Evolutionary conservation across 2,113 vertebrate genomes (phyloP).

Genomic region (Myrmecobius fasciatus): DNA sequence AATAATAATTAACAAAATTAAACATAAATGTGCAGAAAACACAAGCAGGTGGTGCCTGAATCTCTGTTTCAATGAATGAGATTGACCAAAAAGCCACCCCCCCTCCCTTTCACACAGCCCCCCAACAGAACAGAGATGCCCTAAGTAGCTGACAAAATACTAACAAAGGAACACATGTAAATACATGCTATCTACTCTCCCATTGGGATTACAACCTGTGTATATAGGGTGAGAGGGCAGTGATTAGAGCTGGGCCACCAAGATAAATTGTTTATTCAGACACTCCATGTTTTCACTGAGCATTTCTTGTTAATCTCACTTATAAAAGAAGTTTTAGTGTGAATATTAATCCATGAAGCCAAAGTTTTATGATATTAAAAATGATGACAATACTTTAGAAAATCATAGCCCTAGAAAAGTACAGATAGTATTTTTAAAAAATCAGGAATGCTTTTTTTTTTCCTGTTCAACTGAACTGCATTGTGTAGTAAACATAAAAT

Average conservation of each 20-base stretch:
- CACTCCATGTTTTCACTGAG: slow-evolving; percentile 72
- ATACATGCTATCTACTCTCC: slow-evolving; percentile 89
- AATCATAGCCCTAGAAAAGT: slow-evolving; percentile 1
- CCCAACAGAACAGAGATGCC: slow-evolving; percentile 82
- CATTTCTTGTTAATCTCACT: slow-evolving; percentile 77
- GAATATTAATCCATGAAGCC: slow-evolving; percentile 68
- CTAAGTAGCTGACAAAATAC: slow-evolving; percentile 88
- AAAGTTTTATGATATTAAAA: slow-evolving; percentile 58
- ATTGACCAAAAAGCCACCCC: slow-evolving; percentile 77
- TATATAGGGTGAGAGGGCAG: slow-evolving; percentile 87
- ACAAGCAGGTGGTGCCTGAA: slow-evolving; percentile 78
- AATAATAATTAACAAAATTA: slow-evolving; percentile 87
- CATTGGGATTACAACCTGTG: slow-evolving; percentile 90
- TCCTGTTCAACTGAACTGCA: slow-evolving; percentile 62
- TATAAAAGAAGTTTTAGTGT: slow-evolving; percentile 76
- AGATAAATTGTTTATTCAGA: slow-evolving; percentile 86
- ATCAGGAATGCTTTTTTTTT: slow-evolving; percentile 50
- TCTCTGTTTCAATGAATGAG: slow-evolving; percentile 73
- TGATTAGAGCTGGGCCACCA: slow-evolving; percentile 83
- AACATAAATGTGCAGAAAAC: slow-evolving; percentile 82
- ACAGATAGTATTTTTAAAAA: slow-evolving; percentile 62
- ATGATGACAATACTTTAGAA: slow-evolving; percentile 43
- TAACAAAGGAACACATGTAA: slow-evolving; percentile 94
- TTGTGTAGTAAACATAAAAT: slow-evolving; percentile 64
- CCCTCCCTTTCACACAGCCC: neutral